Conservation (phyloP, 1,140 invertebrate species). For the Sitobion miscanthi region DNA sequence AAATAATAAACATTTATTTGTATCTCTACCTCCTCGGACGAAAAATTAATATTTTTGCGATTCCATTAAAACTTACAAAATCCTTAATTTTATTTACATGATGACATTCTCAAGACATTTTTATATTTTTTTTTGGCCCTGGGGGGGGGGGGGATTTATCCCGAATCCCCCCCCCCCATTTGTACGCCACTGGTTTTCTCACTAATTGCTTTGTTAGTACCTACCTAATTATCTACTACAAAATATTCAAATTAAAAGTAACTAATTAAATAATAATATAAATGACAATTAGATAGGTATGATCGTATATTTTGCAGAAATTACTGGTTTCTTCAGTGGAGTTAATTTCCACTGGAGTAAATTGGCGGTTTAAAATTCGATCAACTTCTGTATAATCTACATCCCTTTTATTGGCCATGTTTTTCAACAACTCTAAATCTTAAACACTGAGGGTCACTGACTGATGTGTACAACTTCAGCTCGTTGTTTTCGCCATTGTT, state of each 20-base stretch:
- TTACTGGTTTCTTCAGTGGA: background rate
- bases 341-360: background rate
- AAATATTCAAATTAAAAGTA: background rate
- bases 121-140: no score
- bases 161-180: no score
- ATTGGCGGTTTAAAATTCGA: constrained; percentile 31
- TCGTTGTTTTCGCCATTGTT: background rate
- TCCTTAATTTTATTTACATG: no score
- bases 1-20: no score
- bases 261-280: background rate
- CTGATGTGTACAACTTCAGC: background rate
- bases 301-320: background rate
- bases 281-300: background rate
- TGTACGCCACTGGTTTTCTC: no score
- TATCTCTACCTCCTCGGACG: no score
- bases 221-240: background rate
- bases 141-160: no score
- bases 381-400: constrained; percentile 40
- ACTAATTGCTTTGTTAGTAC: background rate
- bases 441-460: background rate
- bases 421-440: background rate
- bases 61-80: no score
- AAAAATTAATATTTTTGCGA: no score
- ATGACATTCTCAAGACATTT: no score
- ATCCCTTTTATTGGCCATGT: background rate